Conservation (phyloP, 2,113 vertebrate genomes). For the Macrotis lagotis region DNA sequence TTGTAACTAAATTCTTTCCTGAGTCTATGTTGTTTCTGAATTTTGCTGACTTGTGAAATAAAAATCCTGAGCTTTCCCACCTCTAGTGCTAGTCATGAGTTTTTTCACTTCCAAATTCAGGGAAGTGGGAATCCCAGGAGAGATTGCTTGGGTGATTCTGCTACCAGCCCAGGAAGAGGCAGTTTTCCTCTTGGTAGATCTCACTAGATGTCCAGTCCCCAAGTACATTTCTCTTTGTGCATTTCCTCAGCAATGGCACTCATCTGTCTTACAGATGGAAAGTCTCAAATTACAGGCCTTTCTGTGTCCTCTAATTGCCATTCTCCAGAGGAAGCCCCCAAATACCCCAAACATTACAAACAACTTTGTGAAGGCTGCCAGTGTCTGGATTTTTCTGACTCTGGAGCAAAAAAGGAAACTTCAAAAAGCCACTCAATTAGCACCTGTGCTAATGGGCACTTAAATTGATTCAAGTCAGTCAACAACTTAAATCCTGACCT, state of each 20-base stretch:
- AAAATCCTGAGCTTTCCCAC: too few species aligned
- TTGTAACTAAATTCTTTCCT: too few species aligned
- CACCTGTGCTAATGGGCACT: neutral
- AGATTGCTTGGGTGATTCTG: neutral
- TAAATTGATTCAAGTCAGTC: neutral
- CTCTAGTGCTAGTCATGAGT: too few species aligned
- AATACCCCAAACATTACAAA: constrained; percentile 2
- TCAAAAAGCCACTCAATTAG: constrained; percentile 8
- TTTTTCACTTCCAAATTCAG: too few species aligned
- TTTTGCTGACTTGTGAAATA: too few species aligned
- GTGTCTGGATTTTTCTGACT: neutral
- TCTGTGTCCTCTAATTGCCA: constrained; percentile 26
- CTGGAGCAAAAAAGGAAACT: neutral
- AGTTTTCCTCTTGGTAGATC: neutral
- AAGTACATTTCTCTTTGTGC: neutral
- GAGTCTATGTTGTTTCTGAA: too few species aligned
- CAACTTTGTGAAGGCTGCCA: neutral
- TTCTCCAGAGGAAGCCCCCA: constrained; percentile 1
- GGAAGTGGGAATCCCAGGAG: neutral
- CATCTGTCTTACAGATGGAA: neutral
- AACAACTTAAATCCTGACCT: neutral
- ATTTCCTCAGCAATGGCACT: neutral
- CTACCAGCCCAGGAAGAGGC: neutral
- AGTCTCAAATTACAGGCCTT: neutral
- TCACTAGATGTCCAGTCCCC: neutral